Percentiles rank a stretch among this genome's conserved stretches.
Evolutionary conservation across 2,797 vertebrate species (phyloP).

Genomic region (Nyctalus aviator): DNA sequence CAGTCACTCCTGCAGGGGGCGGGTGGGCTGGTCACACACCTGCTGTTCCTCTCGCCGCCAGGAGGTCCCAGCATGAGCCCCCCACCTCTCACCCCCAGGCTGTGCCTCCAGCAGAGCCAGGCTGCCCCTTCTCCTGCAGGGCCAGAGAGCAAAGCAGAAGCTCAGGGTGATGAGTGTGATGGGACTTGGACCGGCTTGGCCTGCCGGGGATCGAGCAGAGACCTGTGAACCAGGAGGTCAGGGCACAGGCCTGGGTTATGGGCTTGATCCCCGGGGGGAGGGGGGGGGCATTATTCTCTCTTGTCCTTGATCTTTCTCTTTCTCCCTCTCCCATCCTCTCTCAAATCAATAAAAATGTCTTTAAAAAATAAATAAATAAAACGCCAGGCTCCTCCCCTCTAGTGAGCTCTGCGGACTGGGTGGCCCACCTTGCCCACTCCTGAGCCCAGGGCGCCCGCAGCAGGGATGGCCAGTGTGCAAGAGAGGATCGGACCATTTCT

Average conservation of each 20-base stretch:
- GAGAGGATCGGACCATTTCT: background rate
- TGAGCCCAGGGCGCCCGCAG: rapidly evolving
- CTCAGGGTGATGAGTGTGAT: background rate
- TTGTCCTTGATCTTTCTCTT: too few relatives aligned
- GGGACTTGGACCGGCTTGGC: rapidly evolving
- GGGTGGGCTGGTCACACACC: rapidly evolving
- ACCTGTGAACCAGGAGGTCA: too few relatives aligned
- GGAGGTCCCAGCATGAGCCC: background rate
- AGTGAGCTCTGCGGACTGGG: background rate
- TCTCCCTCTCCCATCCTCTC: too few relatives aligned
- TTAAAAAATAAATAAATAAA: background rate
- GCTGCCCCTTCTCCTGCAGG: background rate
- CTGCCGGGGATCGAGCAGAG: too few relatives aligned
- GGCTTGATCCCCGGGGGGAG: too few relatives aligned
- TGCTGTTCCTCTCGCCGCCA: background rate
- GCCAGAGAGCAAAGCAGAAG: background rate
- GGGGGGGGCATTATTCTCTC: too few relatives aligned
- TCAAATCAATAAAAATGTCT: too few relatives aligned
- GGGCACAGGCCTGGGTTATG: too few relatives aligned
- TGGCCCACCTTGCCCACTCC: background rate
- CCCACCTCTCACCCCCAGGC: background rate
- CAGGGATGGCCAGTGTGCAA: background rate
- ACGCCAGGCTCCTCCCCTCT: rapidly evolving
- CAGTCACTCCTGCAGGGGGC: background rate
- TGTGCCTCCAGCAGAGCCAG: background rate